A percentile compares a stretch with the other conserved stretches of the same genome.
Conservation (phyloP, 2,888 invertebrate species). For the Acrocera orbiculus region DNA sequence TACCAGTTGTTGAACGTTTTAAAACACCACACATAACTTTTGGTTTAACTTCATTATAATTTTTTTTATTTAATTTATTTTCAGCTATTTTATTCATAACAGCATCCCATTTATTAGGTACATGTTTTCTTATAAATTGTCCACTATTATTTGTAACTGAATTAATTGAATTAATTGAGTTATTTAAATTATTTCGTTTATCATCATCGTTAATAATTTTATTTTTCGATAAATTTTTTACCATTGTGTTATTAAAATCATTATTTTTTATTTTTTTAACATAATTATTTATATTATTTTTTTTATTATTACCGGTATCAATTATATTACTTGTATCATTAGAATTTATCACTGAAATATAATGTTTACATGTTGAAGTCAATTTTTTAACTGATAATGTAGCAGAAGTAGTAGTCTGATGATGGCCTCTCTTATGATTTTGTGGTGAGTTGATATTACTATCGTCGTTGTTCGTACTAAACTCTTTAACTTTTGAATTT, state of each 20-base stretch:
- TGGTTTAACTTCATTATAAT: conserved; percentile 73
- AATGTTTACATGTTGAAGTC: conserved; percentile 21
- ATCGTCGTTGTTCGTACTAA: background rate
- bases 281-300: too few relatives aligned
- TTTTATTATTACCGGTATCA: too few relatives aligned
- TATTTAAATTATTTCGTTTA: too few relatives aligned
- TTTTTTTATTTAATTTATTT: conserved; percentile 47
- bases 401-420: background rate
- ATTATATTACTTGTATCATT: too few relatives aligned
- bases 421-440: background rate
- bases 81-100: conserved; percentile 69
- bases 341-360: too few relatives aligned
- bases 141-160: conserved; percentile 1
- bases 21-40: conserved; percentile 48
- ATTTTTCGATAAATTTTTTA: too few relatives aligned
- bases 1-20: conserved; percentile 7
- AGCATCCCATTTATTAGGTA: conserved; percentile 51
- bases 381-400: conserved; percentile 22
- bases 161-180: conserved; percentile 1
- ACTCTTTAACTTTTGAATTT: too few relatives aligned
- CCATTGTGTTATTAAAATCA: too few relatives aligned
- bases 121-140: background rate
- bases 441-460: conserved; percentile 5
- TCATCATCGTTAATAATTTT: too few relatives aligned
- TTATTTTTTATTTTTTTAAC: too few relatives aligned